Evolutionary conservation across 2,888 invertebrate genomes (phyloP), one percentile per base, ranked within the genome.

Genomic region (Phlogophora meticulosa): DNA sequence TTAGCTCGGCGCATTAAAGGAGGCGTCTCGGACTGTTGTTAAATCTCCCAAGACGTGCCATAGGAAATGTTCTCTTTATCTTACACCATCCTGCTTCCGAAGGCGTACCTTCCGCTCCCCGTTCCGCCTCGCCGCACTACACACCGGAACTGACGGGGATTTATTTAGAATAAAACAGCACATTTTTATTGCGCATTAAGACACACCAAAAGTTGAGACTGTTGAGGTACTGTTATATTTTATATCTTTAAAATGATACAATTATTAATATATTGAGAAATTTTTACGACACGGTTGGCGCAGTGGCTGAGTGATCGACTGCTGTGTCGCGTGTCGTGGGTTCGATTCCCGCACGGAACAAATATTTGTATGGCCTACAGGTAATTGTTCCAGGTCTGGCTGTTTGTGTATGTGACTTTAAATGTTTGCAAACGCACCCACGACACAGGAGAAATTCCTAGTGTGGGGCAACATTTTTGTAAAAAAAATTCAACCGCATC

Each of bases 11-110:
- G 78, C 81, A 84, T 91, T 91, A 89, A 90, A 90, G 87, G 87
- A 88, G 86, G 84, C 85, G 84, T 86, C 88, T 88, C 78, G 90
- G 90, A 92, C 93, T 93, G 93, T 92, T 94, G 91, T 89, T 94
- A 94, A 92, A 92, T 92, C 91, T 92, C 90, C 88, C 90, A 88
- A 93, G 93, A 91, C 92, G 92, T 90, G 93, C 91, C 89, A 93
- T 92, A 94, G 95, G 95, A 94, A 94, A 94, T 94, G 94, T 94
- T 94, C 94, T 91, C 94, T 94, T 94, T 94, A 94, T 95, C 95
- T 94, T 94, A 93, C 91, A 93, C 93, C 93, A 94, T 94, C 93
- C 94, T 89, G 91, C 90, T 94, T 93, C 94, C 94, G 91, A 93
- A 91, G 78, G 87, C 90, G 88, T 86, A 91, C 90, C 92, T 94